Base-by-base conservation (phyloP, 1,140 invertebrate genomes). In the Pectinophora gossypiella region DNA sequence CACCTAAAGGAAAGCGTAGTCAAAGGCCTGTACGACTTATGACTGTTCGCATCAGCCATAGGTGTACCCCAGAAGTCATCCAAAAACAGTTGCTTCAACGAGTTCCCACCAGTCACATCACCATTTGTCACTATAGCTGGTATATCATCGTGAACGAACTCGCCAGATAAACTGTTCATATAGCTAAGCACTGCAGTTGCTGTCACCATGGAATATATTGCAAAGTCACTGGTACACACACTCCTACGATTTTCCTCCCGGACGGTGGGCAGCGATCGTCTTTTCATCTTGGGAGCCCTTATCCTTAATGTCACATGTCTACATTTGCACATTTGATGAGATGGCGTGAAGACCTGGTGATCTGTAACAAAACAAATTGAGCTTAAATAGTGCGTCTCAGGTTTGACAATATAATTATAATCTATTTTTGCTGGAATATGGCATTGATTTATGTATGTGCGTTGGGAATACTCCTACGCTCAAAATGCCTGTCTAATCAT, bases 41-140 rank as follows among this genome's bases (percentile, higher is more conserved):
- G 95, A 68, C 94, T 95, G 65, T 89, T 91, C 38, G 92, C 89
- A 82, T 96, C 94, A 36, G 91, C 89, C 94, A 98, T 96, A 7
- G 95, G 94, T 10, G 94, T 96, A 0, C 96, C 96, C 96, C 96
- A 98, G 72, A 97, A 98, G 76, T 98, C 96, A 78, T 97, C 94
- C 58, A 90, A 85, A 60, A 97, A 93, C 12, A 97, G 85, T 56
- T 92, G 90, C 40, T 73, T 80, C 53, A 95, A 67, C 1, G 92
- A 89, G 21, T 90, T 93, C 13, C 90, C 84, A 0, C 93, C 94
- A 19, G 93, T 85, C 13, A 97, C 94, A 76, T 98, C 96, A 71
- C 92, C 92, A 85, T 97, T 98, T 19, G 92, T 90, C 45, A 93
- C 92, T 42, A 98, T 92, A 10, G 96, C 96, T n/a, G 95, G 95